Conservation (phyloP, 2,888 invertebrate species). For the Belgica antarctica region DNA sequence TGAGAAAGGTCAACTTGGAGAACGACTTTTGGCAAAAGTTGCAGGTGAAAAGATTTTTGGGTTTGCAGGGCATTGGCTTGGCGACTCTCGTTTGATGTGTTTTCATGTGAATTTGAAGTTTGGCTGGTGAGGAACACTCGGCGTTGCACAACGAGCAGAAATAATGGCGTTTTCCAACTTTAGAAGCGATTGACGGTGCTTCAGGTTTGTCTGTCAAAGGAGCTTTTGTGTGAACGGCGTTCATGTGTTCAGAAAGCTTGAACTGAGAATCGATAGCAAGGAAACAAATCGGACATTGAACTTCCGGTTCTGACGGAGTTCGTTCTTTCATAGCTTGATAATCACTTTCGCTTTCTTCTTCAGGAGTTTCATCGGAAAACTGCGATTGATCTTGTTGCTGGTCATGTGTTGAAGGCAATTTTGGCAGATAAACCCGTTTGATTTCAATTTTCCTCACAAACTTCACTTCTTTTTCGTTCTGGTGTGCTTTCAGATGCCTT, state of each 20-base stretch:
- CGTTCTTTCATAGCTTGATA: neutral
- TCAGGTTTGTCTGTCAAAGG: too few species aligned
- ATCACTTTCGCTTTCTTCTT: neutral
- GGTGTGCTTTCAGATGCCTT: conserved; percentile 14
- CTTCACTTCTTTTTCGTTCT: neutral
- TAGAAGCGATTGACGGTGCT: neutral
- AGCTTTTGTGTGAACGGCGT: neutral
- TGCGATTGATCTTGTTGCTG: neutral
- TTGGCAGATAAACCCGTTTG: neutral
- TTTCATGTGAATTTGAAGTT: neutral
- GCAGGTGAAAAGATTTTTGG: neutral
- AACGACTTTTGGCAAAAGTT: too few species aligned
- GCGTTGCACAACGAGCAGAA: neutral
- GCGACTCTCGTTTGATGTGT: neutral
- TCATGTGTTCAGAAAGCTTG: neutral
- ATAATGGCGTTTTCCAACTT: neutral
- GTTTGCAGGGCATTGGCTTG: neutral
- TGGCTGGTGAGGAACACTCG: neutral
- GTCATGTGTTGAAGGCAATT: neutral
- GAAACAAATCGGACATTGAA: conserved; percentile 22
- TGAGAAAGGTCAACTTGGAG: too few species aligned
- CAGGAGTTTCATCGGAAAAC: too few species aligned
- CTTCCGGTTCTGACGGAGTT: neutral
- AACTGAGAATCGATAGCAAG: neutral
- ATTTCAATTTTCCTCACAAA: too few species aligned